Conservation (phyloP, 2,888 invertebrate genomes). For the Criorhina ranunculi region DNA sequence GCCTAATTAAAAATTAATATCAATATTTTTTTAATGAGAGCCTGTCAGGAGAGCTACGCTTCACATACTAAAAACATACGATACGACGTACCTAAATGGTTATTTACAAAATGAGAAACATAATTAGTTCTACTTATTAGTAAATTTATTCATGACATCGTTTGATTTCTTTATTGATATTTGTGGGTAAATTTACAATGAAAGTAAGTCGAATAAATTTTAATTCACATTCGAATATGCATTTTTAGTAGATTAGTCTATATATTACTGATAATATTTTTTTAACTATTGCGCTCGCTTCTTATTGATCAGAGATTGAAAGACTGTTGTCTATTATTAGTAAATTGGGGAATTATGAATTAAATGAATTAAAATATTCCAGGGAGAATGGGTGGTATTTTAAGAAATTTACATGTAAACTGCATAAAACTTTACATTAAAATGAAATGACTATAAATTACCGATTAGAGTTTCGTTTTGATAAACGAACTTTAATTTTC, state of each 20-base stretch:
- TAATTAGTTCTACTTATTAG: slow-evolving; percentile 31
- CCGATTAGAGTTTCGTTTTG: not conserved
- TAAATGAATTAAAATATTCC: not conserved
- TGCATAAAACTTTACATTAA: not conserved
- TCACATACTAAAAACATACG: not conserved
- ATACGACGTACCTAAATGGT: slow-evolving; percentile 6
- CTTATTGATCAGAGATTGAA: not conserved
- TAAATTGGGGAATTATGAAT: slow-evolving; percentile 21
- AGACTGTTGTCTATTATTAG: slow-evolving; percentile 2
- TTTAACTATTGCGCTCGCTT: not conserved
- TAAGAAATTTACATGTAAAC: slow-evolving; percentile 21
- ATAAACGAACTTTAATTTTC: slow-evolving; percentile 6
- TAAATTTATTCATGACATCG: slow-evolving; percentile 37
- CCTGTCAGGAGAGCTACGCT: not conserved
- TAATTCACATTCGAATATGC: not conserved
- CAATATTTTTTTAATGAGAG: slow-evolving; percentile 19
- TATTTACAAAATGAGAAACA: slow-evolving; percentile 5
- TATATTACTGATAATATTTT: not conserved
- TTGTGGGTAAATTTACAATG: slow-evolving; percentile 5
- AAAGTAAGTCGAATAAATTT: slow-evolving; percentile 5
- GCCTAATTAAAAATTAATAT: slow-evolving; percentile 24
- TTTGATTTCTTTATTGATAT: slow-evolving; percentile 6
- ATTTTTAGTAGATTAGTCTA: slow-evolving; percentile 2
- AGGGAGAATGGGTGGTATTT: slow-evolving; percentile 20
- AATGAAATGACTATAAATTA: not conserved